These are phyloP conservation scores for Drosophila quasianomalipes DNA, from an alignment of 2,888 invertebrate genomes.

Conservation along the genomic window DNA sequence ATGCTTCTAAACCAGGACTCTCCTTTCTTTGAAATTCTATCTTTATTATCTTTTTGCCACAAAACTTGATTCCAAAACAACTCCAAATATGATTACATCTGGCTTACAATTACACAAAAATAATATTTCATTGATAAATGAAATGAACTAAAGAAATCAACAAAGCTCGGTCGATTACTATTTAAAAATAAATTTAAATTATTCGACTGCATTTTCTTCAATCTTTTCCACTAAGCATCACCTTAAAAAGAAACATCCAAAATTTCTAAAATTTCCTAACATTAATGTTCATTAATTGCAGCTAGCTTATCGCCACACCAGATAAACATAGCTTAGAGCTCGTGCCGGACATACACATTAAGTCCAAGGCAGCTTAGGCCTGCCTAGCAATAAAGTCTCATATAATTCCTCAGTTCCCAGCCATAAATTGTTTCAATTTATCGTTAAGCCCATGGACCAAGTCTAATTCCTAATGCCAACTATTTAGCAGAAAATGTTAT, in stretches of 20 bases:
- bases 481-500: conserved; percentile 62
- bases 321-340: not conserved
- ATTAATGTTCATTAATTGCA: not conserved
- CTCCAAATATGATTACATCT: not conserved
- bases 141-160: not conserved
- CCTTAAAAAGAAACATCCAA: not conserved
- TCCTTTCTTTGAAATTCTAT: not conserved
- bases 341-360: not conserved
- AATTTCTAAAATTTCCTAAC: not conserved
- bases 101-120: not conserved
- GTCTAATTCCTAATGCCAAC: conserved; percentile 56
- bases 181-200: not conserved
- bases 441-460: conserved; percentile 49
- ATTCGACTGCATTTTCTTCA: not conserved
- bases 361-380: conserved; percentile 4
- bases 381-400: conserved; percentile 24
- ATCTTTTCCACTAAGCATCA: not conserved
- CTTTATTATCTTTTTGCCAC: not conserved
- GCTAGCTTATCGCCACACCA: conserved; percentile 3
- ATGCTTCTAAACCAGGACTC: not conserved
- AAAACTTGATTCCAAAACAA: not conserved
- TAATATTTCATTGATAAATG: not conserved
- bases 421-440: conserved; percentile 59
- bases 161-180: not conserved
- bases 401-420: conserved; percentile 6